These are phyloP conservation scores for Chiridota heheva DNA, from an alignment of 35 echinoderm and acorn worm species.

Conservation along the genomic window DNA sequence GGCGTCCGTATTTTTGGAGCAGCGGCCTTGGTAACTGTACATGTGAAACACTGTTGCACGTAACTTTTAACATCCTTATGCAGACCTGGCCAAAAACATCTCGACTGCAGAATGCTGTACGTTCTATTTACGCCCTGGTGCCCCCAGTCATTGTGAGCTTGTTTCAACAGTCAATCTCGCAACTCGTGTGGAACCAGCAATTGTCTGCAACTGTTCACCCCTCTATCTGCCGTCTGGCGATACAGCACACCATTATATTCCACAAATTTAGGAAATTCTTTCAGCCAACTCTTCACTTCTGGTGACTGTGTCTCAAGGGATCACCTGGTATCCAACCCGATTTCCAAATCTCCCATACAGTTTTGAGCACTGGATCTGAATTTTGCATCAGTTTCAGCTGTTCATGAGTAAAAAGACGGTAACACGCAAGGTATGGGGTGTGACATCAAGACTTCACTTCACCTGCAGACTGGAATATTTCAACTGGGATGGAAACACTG, in stretches of 20 bases:
- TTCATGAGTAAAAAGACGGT: background rate
- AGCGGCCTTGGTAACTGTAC: conserved; percentile 37
- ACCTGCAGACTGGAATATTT: no score
- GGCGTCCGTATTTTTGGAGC: conserved; percentile 13
- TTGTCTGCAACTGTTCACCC: background rate
- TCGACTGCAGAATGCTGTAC: background rate
- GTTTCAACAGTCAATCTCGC: background rate
- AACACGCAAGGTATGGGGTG: no score
- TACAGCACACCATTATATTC: conserved; percentile 26
- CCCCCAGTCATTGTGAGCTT: conserved; percentile 20
- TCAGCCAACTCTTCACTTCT: conserved; percentile 22
- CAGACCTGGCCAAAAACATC: conserved; percentile 62
- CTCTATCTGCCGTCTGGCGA: background rate
- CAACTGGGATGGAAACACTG: no score
- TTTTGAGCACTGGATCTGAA: no score
- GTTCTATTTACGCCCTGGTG: background rate
- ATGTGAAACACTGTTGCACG: conserved; percentile 39
- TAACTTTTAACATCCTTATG: conserved; percentile 26
- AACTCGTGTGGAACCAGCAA: conserved; percentile 7
- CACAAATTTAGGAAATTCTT: background rate
- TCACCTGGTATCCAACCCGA: no score
- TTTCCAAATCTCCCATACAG: no score
- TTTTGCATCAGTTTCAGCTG: no score
- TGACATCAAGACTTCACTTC: background rate
- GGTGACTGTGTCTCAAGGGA: background rate